Base-by-base conservation (phyloP, 2,888 invertebrate genomes). In the Caenorhabditis wallacei region DNA sequence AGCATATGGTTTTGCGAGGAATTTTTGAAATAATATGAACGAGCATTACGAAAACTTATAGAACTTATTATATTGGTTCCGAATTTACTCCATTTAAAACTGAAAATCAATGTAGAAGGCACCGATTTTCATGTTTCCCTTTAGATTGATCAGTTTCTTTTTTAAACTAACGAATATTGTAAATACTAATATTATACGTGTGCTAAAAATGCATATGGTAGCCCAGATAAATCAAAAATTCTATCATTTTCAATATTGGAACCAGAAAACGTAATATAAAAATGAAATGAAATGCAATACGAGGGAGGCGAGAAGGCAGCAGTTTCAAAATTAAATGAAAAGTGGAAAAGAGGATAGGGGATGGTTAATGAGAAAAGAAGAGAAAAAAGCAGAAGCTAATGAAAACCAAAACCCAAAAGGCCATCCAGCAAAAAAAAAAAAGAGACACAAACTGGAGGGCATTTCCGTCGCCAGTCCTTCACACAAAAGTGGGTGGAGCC, bases 331-430 rank as follows among this genome's bases (percentile, higher is more conserved):
- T 18, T 7, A 68, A 51, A 69, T 70, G 57, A 70, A 48, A 70
- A 70, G 57, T 69, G 70, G 48, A 63, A 70, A 40, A 43, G 61
- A 43, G n/a, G 40, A 40, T 10, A 37, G 57, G 13, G 18, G 46
- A 48, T 40, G 59, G 64, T 74, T 74, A 74, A 64, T 74, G 74
- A 74, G 74, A 74, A 74, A 72, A 48, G 22, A 64, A 40, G 43
- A 63, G 22, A 18, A 54, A 74, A 48, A 56, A 64, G 74, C 66
- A 74, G 74, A 53, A 43, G 61, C 76, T 76, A 76, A 76, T 76
- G 76, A 76, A 76, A 76, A 76, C 76, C 76, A 69, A 76, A 76
- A 76, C 76, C 76, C 68, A 68, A 69, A 76, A 61, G 54, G 53
- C 51, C 43, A 75, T 63, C 64, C 51, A 66, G 37, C 37, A 74